Evolutionary conservation across 2,113 vertebrate species (phyloP).

Genomic region (Ginglymostoma cirratum): DNA sequence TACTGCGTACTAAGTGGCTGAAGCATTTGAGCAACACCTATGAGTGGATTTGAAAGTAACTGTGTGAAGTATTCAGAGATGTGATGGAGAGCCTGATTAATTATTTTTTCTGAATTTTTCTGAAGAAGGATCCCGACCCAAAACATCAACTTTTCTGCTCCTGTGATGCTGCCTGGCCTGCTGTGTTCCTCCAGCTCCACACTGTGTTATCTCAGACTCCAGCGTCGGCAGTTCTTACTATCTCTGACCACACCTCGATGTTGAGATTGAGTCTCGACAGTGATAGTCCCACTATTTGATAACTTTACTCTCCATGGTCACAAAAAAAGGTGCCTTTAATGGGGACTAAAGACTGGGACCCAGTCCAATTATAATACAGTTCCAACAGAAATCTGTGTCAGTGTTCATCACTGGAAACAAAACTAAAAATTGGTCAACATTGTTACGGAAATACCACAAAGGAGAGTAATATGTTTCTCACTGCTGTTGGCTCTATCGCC

Average conservation of each 20-base stretch:
- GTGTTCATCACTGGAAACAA: not conserved
- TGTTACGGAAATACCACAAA: not conserved
- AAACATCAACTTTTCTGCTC: no score
- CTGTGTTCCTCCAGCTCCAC: no score
- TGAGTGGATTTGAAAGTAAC: not conserved
- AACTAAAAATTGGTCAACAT: not conserved
- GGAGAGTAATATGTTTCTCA: not conserved
- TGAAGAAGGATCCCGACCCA: no score
- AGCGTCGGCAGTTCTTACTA: no score
- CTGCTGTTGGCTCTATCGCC: not conserved
- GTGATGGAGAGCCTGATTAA: not conserved
- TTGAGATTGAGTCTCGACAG: not conserved
- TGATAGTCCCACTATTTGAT: not conserved
- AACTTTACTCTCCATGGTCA: no score
- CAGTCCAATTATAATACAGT: no score
- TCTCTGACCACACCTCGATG: not conserved
- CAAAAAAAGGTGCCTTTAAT: no score
- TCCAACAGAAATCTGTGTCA: no score
- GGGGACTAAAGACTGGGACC: no score
- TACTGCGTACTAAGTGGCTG: not conserved
- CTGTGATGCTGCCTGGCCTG: no score
- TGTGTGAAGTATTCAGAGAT: not conserved
- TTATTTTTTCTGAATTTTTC: not conserved
- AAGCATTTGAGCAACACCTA: not conserved
- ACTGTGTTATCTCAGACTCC: no score